Conservation (phyloP, 2,888 invertebrate genomes). For the Ametastegia equiseti region DNA sequence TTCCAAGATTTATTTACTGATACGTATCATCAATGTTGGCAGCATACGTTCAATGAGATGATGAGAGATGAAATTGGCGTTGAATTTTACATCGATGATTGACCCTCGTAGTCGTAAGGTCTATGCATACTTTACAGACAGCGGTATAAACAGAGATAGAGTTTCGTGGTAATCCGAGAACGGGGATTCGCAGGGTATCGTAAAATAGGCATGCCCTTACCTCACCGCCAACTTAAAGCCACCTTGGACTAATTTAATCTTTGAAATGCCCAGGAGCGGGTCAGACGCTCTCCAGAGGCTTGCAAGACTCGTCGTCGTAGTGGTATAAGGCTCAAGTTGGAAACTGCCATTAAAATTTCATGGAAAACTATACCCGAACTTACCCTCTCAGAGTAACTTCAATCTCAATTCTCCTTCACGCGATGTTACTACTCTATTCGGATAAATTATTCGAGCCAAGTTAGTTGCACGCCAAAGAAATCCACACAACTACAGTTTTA, state of each 20-base stretch:
- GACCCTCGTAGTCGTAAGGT: neutral
- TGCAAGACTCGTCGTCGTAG: conserved; percentile 31
- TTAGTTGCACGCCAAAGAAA: neutral
- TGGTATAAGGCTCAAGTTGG: conserved; percentile 30
- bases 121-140: neutral
- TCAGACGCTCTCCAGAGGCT: conserved; percentile 50
- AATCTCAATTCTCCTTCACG: conserved; percentile 58
- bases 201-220: conserved; percentile 16
- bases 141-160: neutral
- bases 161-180: conserved; percentile 29
- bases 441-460: neutral
- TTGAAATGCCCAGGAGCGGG: conserved; percentile 52
- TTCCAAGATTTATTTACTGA: no score
- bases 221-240: conserved; percentile 21
- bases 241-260: conserved; percentile 55
- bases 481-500: neutral
- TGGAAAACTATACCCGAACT: conserved; percentile 58
- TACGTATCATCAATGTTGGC: no score
- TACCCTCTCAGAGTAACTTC: conserved; percentile 41
- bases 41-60: no score
- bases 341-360: conserved; percentile 68
- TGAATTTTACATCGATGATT: neutral
- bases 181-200: conserved; percentile 30
- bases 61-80: neutral
- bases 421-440: conserved; percentile 27